Evolutionary conservation across 1,140 invertebrate genomes (phyloP).

Genomic region (Calycopis cecrops): DNA sequence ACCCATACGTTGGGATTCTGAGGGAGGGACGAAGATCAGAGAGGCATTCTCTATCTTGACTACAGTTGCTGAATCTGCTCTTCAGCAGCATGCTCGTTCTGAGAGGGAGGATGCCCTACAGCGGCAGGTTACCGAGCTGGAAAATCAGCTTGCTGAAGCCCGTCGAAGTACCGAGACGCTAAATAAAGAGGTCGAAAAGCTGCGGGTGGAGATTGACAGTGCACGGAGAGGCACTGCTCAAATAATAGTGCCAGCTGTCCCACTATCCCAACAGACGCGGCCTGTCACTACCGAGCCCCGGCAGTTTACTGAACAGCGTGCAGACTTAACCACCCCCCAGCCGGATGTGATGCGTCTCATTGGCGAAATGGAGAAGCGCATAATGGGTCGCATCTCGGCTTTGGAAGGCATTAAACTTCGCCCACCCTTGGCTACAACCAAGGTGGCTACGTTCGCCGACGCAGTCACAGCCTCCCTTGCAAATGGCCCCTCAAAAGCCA

Average conservation of each 20-base stretch:
- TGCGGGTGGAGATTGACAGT: no score
- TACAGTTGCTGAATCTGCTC: background rate
- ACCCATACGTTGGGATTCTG: background rate
- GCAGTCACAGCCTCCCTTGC: no score
- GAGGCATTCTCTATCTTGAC: background rate
- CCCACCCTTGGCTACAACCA: background rate
- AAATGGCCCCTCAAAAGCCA: no score
- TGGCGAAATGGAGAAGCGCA: background rate
- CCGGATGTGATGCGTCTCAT: no score
- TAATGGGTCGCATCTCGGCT: constrained; percentile 1
- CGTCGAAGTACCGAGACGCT: background rate
- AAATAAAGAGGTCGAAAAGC: background rate
- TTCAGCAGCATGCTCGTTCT: background rate
- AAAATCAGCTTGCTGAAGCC: constrained; percentile 6
- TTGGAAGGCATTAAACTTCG: background rate
- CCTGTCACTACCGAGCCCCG: no score
- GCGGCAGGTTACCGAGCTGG: background rate
- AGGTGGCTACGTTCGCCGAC: no score
- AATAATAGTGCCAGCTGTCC: no score
- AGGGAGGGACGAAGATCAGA: background rate
- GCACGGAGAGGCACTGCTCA: no score
- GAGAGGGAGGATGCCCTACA: background rate
- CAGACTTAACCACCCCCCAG: no score
- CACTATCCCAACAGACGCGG: no score
- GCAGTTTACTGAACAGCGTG: no score